These are phyloP conservation scores for Nomada hirtipes DNA, from an alignment of 2,888 invertebrate genomes.

Conservation along the genomic window DNA sequence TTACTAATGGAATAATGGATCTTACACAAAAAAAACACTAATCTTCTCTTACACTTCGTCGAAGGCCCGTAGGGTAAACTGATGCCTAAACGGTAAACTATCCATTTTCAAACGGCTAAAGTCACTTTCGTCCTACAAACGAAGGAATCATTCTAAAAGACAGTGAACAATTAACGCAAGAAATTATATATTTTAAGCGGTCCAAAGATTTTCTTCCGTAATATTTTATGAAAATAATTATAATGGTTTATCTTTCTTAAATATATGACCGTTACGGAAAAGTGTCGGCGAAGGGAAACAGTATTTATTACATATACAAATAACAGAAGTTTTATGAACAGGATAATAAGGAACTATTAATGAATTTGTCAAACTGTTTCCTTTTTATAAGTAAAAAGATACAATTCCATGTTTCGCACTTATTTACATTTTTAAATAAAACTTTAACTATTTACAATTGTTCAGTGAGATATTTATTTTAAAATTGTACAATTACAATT, in stretches of 20 bases:
- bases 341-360: too few relatives aligned
- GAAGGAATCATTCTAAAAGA: conserved; percentile 35
- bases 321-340: too few relatives aligned
- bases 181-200: conserved; percentile 2
- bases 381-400: too few relatives aligned
- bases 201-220: conserved; percentile 1
- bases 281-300: background rate
- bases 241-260: background rate
- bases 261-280: background rate
- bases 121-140: conserved; percentile 47
- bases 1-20: conserved; percentile 13
- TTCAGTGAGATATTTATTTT: too few relatives aligned
- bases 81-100: conserved; percentile 36
- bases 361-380: too few relatives aligned
- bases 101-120: conserved; percentile 35
- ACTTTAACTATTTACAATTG: too few relatives aligned
- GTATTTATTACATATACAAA: background rate
- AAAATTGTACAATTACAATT: too few relatives aligned
- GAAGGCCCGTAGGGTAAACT: conserved; percentile 36
- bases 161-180: conserved; percentile 28
- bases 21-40: conserved; percentile 15
- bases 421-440: too few relatives aligned
- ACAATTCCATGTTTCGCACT: too few relatives aligned
- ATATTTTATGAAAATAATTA: background rate
- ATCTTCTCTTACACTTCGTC: conserved; percentile 17